Base-by-base conservation (phyloP, 2,113 vertebrate genomes). In the Stercorarius parasiticus region DNA sequence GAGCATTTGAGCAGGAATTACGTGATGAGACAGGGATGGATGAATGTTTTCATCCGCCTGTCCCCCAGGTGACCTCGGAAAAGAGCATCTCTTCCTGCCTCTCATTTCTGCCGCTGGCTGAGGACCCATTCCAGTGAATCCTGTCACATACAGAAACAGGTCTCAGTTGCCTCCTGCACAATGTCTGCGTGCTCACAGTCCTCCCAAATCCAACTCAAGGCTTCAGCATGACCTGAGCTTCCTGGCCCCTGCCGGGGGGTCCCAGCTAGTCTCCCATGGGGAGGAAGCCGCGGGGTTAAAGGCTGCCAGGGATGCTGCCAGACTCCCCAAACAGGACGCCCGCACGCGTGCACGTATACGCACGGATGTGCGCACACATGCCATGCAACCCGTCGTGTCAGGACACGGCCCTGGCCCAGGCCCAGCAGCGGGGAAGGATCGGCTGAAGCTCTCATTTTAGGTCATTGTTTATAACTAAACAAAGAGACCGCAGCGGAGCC, bases 381-480 rank as follows among this genome's bases (percentile, higher is more conserved):
- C 84, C 21, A 66, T 43, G 95, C 88, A 4, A 80, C 79, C 43
- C 45, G 7, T 53, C 36, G 9, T 47, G 91, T 59, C 85, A 38
- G 96, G 91, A 94, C 91, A 66, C 34, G 4, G 92, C 64, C 59
- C 93, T 92, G 95, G 97, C 91, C 47, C 72, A 6, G 3, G 71
- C 91, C 90, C 96, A 95, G 94, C 43, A 17, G 47, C 13, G 1
- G 85, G 53, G 91, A 85, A 86, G 86, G 36, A 94, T 65, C 72
- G 17, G 93, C 84, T 38, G n/a, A 42, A 89, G 82, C 58, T 94
- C 86, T 92, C 20, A 0, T 86, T 96, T 96, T 78, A 92, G 94
- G 93, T 97, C 97, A 95, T 95, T 96, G 95, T 96, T 96, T 97
- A 70, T 85, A 88, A 70, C 61, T 29, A 92, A 92, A 97, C 86